These are phyloP conservation scores for Sphenodon punctatus DNA, from an alignment of 2,797 vertebrate genomes.

Conservation along the genomic window DNA sequence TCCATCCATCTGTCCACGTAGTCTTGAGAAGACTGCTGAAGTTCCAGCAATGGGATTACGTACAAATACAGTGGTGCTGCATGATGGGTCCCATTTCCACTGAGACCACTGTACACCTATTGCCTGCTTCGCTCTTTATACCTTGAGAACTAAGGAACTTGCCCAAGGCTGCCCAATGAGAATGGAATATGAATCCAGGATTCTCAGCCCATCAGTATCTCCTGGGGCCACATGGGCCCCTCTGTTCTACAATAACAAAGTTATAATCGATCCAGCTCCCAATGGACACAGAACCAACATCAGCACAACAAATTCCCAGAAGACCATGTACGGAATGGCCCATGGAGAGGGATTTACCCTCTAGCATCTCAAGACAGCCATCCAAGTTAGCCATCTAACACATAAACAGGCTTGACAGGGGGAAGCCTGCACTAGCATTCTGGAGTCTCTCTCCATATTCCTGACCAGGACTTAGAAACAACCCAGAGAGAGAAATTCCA, in stretches of 20 bases:
- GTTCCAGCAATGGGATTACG: no score
- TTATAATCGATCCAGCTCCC: neutral
- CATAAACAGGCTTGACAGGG: neutral
- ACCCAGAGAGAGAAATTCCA: neutral
- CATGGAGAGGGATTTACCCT: neutral
- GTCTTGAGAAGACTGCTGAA: no score
- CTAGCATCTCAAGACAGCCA: accelerated
- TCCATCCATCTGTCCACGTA: no score
- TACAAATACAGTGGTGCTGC: no score
- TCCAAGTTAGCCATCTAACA: neutral
- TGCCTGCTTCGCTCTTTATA: no score
- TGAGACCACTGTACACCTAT: no score
- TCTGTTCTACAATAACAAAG: neutral
- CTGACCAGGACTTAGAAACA: neutral
- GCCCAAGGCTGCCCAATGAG: no score
- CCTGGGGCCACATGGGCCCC: no score
- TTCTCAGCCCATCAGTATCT: no score
- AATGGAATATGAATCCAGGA: no score
- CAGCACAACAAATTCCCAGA: neutral
- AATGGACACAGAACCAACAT: neutral
- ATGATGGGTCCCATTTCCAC: no score
- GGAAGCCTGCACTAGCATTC: neutral
- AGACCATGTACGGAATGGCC: neutral
- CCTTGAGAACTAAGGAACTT: no score
- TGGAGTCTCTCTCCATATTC: neutral